Conservation (phyloP, 2,797 vertebrate species). For the Brachyrhaphis roseni region DNA sequence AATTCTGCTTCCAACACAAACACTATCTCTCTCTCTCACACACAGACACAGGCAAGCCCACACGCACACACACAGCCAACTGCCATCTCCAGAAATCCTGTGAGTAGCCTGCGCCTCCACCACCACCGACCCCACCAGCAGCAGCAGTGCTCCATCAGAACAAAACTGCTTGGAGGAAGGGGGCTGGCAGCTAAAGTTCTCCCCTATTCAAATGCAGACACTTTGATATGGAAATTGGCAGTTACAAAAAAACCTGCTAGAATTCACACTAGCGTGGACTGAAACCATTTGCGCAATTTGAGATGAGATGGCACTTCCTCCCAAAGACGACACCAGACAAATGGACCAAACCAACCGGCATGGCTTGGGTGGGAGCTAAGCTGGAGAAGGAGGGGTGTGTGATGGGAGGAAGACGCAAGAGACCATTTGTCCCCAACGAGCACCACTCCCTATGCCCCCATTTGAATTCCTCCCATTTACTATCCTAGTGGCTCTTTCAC, state of each 20-base stretch:
- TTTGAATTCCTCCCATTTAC: constrained; percentile 70
- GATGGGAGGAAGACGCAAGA: constrained; percentile 71
- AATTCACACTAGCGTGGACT: constrained; percentile 95
- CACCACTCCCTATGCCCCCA: constrained; percentile 6
- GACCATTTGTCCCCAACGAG: constrained; percentile 81
- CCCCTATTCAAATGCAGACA: constrained; percentile 91
- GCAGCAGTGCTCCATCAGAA: constrained; percentile 86
- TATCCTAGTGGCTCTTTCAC: constrained; percentile 7
- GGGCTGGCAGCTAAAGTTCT: constrained; percentile 90
- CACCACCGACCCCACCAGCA: constrained; percentile 37
- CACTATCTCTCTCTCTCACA: constrained; percentile 37
- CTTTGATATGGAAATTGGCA: constrained; percentile 98
- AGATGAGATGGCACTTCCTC: constrained; percentile 94
- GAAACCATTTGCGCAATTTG: constrained; percentile 96
- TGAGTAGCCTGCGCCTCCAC: constrained; percentile 71
- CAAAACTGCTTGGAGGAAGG: constrained; percentile 85
- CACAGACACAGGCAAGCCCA: constrained; percentile 14
- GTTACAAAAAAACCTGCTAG: constrained; percentile 89
- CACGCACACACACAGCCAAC: constrained; percentile 30
- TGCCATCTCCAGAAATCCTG: constrained; percentile 65
- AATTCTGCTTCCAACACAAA: constrained; percentile 67
- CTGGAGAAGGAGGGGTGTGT: constrained; percentile 39
- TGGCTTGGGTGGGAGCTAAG: constrained; percentile 63
- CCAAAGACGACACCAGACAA: constrained; percentile 87
- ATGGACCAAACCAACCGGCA: constrained; percentile 86